phyloP scores from a whole-genome alignment of 2,797 vertebrate species.

The Miichthys miiuy region DNA sequence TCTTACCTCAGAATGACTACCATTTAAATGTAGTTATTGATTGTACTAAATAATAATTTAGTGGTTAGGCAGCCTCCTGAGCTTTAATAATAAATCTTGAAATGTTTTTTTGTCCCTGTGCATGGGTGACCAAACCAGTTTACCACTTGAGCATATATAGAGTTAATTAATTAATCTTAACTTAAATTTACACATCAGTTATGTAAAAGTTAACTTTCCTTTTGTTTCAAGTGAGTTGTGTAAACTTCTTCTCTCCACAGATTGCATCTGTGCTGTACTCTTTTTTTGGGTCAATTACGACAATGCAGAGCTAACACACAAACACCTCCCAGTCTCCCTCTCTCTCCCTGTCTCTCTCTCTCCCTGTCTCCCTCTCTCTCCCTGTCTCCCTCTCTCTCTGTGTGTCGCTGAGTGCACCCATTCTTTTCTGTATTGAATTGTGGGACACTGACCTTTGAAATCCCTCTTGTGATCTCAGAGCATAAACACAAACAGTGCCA shows the following conservation, averaged over 20 bases:
- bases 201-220: not conserved
- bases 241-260: not conserved
- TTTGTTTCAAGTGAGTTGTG: not conserved
- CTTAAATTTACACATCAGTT: not conserved
- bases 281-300: conserved; percentile 20
- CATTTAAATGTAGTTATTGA: too few species aligned
- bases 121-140: not conserved
- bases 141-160: not conserved
- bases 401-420: conserved; percentile 7
- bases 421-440: conserved; percentile 55
- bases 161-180: not conserved
- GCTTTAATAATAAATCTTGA: not conserved
- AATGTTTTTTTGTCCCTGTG: not conserved
- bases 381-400: not conserved
- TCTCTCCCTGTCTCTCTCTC: not conserved
- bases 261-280: conserved; percentile 10
- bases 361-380: not conserved
- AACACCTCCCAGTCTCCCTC: not conserved
- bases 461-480: conserved; percentile 34
- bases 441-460: conserved; percentile 65
- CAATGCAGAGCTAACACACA: conserved; percentile 28
- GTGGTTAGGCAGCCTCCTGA: not conserved
- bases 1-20: too few species aligned
- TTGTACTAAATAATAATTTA: not conserved
- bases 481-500: conserved; percentile 40